A percentile compares a stretch with the other conserved stretches of the same genome.
phyloP scores from a whole-genome alignment of 2,797 vertebrate genomes.

The Vireo griseus region DNA sequence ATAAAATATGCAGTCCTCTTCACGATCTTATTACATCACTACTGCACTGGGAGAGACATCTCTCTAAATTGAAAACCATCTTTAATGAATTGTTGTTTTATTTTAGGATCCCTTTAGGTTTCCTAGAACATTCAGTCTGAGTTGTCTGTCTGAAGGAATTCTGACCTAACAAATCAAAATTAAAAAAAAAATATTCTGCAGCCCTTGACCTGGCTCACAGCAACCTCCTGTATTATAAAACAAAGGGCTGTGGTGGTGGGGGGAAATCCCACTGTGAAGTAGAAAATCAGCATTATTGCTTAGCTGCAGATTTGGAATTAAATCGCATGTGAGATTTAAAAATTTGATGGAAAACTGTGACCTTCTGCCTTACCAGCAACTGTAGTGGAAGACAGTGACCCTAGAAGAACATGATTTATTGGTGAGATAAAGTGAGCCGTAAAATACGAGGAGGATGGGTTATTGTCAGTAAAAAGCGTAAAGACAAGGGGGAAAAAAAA shows the following conservation, averaged over 20 bases:
- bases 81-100: constrained; percentile 58
- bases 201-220: neutral
- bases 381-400: neutral
- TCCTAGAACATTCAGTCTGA: neutral
- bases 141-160: neutral
- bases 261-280: neutral
- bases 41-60: neutral
- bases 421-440: neutral
- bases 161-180: neutral
- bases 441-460: neutral
- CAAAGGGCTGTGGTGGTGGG: neutral
- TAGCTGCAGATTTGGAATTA: neutral
- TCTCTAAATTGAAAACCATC: constrained; percentile 30
- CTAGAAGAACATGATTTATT: neutral
- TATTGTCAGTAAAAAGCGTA: constrained; percentile 22
- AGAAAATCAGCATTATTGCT: neutral
- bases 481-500: neutral
- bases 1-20: constrained; percentile 39
- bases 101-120: constrained; percentile 41
- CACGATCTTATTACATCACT: neutral
- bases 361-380: neutral
- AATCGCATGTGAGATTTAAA: neutral
- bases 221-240: neutral
- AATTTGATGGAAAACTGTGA: constrained; percentile 12
- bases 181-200: neutral